phyloP scores from a whole-genome alignment of 92 coral and sea anemone species.

The Meandrina meandrites region DNA sequence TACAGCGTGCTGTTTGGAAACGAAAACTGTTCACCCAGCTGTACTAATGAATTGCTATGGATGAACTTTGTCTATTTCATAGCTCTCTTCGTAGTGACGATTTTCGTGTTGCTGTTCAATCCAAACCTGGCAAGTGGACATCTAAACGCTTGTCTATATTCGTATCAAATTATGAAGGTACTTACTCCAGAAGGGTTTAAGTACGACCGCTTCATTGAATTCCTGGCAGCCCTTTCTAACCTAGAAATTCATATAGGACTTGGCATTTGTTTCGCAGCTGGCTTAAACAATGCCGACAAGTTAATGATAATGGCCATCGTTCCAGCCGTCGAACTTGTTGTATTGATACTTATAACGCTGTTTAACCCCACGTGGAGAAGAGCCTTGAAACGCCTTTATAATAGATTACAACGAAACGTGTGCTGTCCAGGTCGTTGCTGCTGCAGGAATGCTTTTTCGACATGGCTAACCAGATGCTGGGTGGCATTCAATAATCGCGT shows the following conservation, averaged over 20 bases:
- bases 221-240: slow-evolving; percentile 71
- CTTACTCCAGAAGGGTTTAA: slow-evolving; percentile 60
- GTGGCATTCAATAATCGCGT: not conserved
- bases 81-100: not conserved
- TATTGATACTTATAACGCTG: not conserved
- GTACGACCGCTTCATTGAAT: slow-evolving; percentile 66
- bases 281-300: slow-evolving; percentile 26
- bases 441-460: not conserved
- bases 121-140: slow-evolving; percentile 68
- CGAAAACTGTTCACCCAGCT: slow-evolving; percentile 63
- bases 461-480: not conserved
- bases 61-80: not conserved
- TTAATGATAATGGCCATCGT: not conserved
- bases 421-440: not conserved
- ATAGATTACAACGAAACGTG: not conserved
- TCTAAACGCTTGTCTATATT: slow-evolving; percentile 93
- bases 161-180: slow-evolving; percentile 81
- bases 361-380: not conserved
- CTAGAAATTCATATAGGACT: slow-evolving; percentile 46
- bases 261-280: not conserved
- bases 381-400: not conserved
- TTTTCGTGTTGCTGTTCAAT: not conserved
- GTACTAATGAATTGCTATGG: not conserved
- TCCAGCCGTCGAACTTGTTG: not conserved
- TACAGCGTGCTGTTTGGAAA: slow-evolving; percentile 73